These are phyloP conservation scores for Drosophila ironensis DNA, from an alignment of 1,140 invertebrate genomes.

Conservation along the genomic window DNA sequence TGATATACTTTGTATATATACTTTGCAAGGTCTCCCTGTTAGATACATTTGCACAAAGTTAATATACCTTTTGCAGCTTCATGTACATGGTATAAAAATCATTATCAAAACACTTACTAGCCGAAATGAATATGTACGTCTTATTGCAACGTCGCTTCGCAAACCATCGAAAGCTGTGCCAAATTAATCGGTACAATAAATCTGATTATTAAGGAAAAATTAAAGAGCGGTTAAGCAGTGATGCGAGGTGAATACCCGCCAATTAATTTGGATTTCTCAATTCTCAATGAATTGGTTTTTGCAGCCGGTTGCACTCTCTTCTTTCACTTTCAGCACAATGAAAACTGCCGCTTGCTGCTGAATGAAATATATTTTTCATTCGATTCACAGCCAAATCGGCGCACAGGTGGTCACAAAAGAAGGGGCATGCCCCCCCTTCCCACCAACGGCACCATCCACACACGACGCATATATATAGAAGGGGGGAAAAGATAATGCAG, in stretches of 20 bases:
- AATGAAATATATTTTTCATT: neutral
- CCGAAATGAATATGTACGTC: no score
- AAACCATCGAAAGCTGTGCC: conserved; percentile 18
- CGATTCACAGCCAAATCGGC: no score
- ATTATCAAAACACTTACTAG: no score
- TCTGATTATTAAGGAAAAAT: conserved; percentile 25
- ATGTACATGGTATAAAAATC: no score
- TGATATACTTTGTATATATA: no score
- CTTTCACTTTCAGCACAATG: conserved; percentile 25
- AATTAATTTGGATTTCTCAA: conserved; percentile 42
- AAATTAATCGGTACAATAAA: conserved; percentile 24
- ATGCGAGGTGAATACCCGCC: conserved; percentile 20
- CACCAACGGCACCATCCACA: no score
- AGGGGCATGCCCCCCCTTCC: neutral
- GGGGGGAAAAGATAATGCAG: neutral
- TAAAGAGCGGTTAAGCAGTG: conserved; percentile 1
- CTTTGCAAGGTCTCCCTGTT: no score
- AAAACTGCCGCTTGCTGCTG: neutral
- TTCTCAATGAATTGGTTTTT: conserved; percentile 19
- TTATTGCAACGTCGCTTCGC: no score
- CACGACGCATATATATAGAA: no score
- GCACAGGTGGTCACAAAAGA: no score
- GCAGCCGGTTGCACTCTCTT: neutral
- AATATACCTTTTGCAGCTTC: no score
- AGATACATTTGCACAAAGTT: no score